Base-by-base conservation (phyloP, 2,888 invertebrate species). In the Lymantria dispar region DNA sequence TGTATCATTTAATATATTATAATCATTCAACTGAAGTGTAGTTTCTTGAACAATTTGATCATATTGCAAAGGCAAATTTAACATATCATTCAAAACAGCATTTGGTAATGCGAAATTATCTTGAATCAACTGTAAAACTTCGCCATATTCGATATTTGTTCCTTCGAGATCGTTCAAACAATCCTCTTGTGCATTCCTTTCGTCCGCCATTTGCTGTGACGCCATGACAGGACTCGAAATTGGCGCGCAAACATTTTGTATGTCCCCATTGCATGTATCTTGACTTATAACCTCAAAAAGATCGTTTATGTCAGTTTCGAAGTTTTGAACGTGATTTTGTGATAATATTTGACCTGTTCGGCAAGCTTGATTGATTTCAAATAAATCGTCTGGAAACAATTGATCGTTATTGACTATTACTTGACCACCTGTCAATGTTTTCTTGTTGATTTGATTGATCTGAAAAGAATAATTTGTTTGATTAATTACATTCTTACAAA, bases 401-500 rank as follows among this genome's bases (percentile, higher is more conserved):
- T 63, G 62, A 0, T 58, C 58, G 0, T 70, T 61, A 58, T 84
- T 85, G 0, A 86, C 81, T 2, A 80, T 73, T 0, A 89, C 81
- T 8, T 87, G 81, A 0, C 88, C 88, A 0, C 88, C 88, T 0
- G 85, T 78, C 7, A 88, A 62, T 0, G 80, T 82, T 13, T 80
- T 78, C 22, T 73, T 74, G 68, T 88, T 87, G 0, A 86, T 66
- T 56, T 85, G 80, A 43, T 56, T 78, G 43, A 85, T 77, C 86
- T 86, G 78, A 42, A 40, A 40, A 40, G 1, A 40, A 40, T 1
- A n/a, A 38, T 3, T 12, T 38, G 13, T 38, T 40, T 40, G 1
- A 13, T 13, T n/a, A 3, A 39, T 3, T 39, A n/a, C n/a, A n/a
- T n/a, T n/a, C n/a, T n/a, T n/a, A n/a, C n/a, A n/a, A n/a, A n/a